Evolutionary conservation across 1,140 invertebrate species (phyloP).

Genomic region (Cylas formicarius): DNA sequence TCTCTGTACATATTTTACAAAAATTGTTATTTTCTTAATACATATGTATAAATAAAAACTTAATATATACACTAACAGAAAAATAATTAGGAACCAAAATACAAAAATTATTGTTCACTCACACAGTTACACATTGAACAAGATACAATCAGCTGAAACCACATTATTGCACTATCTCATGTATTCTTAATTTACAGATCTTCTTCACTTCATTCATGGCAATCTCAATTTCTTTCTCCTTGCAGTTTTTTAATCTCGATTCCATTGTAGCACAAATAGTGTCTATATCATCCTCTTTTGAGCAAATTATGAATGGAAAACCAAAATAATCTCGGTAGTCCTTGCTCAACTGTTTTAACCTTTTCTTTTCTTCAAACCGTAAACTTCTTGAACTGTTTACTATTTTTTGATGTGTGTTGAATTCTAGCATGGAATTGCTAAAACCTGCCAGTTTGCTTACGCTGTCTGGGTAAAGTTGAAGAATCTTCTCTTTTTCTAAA

Average conservation of each 20-base stretch:
- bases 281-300: constrained; percentile 55
- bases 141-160: too few relatives aligned
- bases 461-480: constrained; percentile 57
- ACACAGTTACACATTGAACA: too few relatives aligned
- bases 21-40: not conserved
- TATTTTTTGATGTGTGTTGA: constrained; percentile 50
- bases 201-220: constrained; percentile 64
- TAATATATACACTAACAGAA: constrained; percentile 9
- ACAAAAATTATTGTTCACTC: not conserved
- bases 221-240: constrained; percentile 48
- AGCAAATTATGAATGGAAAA: constrained; percentile 66
- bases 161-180: constrained; percentile 44
- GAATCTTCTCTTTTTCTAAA: constrained; percentile 50
- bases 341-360: constrained; percentile 48
- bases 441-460: constrained; percentile 51
- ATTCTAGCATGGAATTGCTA: constrained; percentile 53
- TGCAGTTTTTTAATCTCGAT: constrained; percentile 48
- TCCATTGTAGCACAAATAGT: constrained; percentile 53
- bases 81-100: not conserved
- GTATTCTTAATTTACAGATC: constrained; percentile 54
- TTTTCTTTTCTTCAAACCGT: constrained; percentile 45
- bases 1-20: not conserved
- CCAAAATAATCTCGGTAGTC: constrained; percentile 61
- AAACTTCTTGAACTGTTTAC: constrained; percentile 49
- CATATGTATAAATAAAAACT: constrained; percentile 10